Base-by-base conservation (phyloP, 2,113 vertebrate genomes). In the Tautogolabrus adspersus region DNA sequence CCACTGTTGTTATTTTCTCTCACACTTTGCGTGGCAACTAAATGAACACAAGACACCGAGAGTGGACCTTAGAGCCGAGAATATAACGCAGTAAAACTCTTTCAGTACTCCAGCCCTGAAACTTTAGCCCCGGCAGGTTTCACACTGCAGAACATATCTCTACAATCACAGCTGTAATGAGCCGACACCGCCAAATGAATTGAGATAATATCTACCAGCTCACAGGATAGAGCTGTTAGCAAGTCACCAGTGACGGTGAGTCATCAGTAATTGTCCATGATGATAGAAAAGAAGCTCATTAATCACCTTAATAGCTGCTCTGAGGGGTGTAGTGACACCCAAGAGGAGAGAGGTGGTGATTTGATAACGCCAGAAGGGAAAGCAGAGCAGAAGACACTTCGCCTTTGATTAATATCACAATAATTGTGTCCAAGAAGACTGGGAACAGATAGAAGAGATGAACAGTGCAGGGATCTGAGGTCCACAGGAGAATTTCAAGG, bases 281-380 rank as follows among this genome's bases (percentile, higher is more conserved):
- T 38, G 23, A 30, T 30, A 2, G 47, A 34, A 38, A 66, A 70
- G 55, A 46, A 42, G 66, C 55, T 40, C 63, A 62, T 82, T 76
- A 77, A 70, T 77, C 76, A 73, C 68, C 13, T 59, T 15, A 66
- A 74, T 34, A 37, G 26, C 56, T 72, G 9, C 37, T 72, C 61
- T 71, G 21, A 65, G 19, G 30, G 13, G 3, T 5, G 21, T 54
- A 44, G 44, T 46, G 67, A 66, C 47, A 61, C 67, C 44, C 44
- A 15, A 46, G 44, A 46, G 44, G 15, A 69, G 21, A 8, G 38
- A 76, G 56, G 54, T 47, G 59, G 40, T 72, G 72, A 81, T 77
- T 54, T 60, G 70, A 37, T n/a, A 10, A 34, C 6, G 2, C 0
- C 3, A 15, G 82, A 91, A 90, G 51, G 75, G 47, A 88, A 91